Percentiles rank a stretch among this genome's conserved stretches.
These are phyloP conservation scores for Linurgus olivaceus DNA, from an alignment of 2,797 vertebrate genomes.

Conservation along the genomic window DNA sequence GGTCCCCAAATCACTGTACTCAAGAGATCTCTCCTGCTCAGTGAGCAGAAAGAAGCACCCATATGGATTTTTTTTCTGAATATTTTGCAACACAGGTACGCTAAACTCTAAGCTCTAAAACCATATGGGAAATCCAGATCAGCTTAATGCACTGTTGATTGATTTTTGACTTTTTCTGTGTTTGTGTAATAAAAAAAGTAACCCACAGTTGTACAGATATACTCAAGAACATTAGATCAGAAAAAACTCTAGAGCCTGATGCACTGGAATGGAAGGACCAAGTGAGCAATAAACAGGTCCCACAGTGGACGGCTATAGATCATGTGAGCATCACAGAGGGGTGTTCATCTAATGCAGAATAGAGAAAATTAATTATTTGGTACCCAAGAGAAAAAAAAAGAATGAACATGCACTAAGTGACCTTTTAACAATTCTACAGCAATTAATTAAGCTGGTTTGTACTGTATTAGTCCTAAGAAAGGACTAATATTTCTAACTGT, in stretches of 20 bases:
- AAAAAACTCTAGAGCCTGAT: neutral
- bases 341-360: neutral
- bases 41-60: neutral
- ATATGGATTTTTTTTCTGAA: neutral
- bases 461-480: neutral
- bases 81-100: neutral
- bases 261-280: neutral
- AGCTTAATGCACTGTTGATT: neutral
- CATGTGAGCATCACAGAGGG: neutral
- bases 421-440: neutral
- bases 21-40: neutral
- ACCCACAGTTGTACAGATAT: neutral
- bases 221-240: neutral
- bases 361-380: neutral
- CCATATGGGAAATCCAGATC: neutral
- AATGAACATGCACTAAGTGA: neutral
- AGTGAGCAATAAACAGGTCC: neutral
- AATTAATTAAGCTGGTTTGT: conserved; percentile 4
- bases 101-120: neutral
- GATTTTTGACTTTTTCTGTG: neutral
- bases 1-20: neutral
- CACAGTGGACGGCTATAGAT: neutral
- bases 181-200: neutral
- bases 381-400: neutral
- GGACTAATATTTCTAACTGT: neutral